phyloP scores from a whole-genome alignment of 2,888 invertebrate species.

The Stramonita haemastoma region DNA sequence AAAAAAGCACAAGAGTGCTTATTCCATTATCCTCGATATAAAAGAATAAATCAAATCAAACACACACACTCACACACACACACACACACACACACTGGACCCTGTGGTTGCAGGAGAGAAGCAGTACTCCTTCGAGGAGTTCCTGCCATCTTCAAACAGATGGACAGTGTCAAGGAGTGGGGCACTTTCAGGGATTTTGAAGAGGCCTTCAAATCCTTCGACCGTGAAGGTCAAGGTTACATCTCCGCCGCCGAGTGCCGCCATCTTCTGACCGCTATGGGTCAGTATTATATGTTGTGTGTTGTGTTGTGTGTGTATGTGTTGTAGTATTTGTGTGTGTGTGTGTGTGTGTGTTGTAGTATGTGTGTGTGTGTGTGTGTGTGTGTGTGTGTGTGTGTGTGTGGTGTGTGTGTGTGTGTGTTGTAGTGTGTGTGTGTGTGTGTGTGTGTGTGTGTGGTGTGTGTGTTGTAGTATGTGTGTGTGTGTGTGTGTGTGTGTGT shows the following conservation, averaged over 20 bases:
- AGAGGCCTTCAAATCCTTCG: slow-evolving; percentile 99
- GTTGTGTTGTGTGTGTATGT: neutral
- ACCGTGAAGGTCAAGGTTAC: slow-evolving; percentile 96
- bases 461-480: neutral
- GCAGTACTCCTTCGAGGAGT: slow-evolving; percentile 94
- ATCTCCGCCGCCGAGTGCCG: slow-evolving; percentile 97
- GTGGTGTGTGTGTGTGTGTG: neutral
- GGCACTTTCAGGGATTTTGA: slow-evolving; percentile 99
- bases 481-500: neutral
- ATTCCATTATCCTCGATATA: no score
- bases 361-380: neutral
- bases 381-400: neutral
- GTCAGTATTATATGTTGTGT: slow-evolving; percentile 79
- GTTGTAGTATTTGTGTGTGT: neutral
- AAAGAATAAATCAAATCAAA: no score
- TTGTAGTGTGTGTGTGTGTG: neutral
- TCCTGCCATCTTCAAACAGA: slow-evolving; percentile 97
- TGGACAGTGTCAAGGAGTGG: slow-evolving; percentile 97
- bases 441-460: neutral
- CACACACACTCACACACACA: no score
- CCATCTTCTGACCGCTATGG: slow-evolving; percentile 95
- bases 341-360: neutral
- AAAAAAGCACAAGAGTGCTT: no score
- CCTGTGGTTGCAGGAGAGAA: slow-evolving; percentile 84
- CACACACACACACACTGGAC: neutral